Percentiles rank a stretch among this genome's conserved stretches.
Evolutionary conservation across 2,113 vertebrate genomes (phyloP).

Genomic region (Gorilla gorilla): DNA sequence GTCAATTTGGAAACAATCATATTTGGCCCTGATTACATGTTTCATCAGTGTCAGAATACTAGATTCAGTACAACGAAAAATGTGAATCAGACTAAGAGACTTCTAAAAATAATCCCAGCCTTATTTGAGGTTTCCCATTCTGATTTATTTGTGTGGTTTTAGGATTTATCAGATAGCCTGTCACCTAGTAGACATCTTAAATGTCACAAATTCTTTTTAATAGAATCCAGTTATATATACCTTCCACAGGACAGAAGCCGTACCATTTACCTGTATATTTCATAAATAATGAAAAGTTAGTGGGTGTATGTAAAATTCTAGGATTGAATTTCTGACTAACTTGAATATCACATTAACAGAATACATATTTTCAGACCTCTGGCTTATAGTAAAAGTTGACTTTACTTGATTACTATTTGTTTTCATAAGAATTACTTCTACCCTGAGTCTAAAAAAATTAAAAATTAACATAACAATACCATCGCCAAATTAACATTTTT

Average conservation of each 20-base stretch:
- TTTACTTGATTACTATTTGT: neutral
- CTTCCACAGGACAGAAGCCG: neutral
- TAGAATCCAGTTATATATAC: neutral
- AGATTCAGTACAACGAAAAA: neutral
- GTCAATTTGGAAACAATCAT: neutral
- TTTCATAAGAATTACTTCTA: neutral
- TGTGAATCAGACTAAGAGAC: neutral
- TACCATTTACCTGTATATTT: neutral
- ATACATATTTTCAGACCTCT: neutral
- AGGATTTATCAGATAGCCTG: neutral
- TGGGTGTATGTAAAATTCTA: neutral
- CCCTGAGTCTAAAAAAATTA: neutral
- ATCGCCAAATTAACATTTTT: neutral
- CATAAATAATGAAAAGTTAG: neutral
- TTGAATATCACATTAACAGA: neutral
- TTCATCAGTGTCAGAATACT: neutral
- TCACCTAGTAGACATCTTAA: neutral
- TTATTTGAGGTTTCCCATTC: neutral
- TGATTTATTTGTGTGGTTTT: neutral
- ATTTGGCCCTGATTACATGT: neutral
- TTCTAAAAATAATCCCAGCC: neutral
- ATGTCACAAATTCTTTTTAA: neutral
- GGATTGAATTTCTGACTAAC: neutral
- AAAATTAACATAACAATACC: neutral
- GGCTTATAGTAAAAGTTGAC: neutral